These are phyloP conservation scores for Anhinga rufa DNA, from an alignment of 2,113 vertebrate species.

Conservation along the genomic window DNA sequence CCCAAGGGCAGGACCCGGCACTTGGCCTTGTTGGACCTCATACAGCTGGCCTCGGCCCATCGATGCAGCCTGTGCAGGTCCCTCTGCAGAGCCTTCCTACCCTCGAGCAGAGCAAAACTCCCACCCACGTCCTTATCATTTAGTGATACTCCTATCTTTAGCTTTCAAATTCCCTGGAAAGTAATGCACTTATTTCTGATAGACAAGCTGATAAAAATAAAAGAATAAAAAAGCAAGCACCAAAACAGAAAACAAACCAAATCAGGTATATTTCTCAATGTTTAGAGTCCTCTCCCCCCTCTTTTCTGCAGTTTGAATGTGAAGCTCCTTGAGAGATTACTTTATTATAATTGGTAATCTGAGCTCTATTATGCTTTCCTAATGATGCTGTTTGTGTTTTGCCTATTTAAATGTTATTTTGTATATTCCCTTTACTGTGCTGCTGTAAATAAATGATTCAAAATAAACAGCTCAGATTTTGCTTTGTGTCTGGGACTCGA, in stretches of 20 bases:
- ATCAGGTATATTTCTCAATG: neutral
- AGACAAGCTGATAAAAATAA: neutral
- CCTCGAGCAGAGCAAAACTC: neutral
- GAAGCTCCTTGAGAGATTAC: slow-evolving; percentile 41
- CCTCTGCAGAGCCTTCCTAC: neutral
- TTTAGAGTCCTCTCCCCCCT: neutral
- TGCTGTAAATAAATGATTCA: slow-evolving; percentile 25
- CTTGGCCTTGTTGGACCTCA: too few species aligned
- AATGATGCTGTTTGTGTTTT: slow-evolving; percentile 39
- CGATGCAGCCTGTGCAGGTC: too few species aligned
- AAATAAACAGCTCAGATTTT: neutral
- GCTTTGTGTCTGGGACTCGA: neutral
- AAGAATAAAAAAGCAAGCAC: neutral
- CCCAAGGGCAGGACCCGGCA: too few species aligned
- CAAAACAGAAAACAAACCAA: neutral
- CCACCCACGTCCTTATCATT: neutral
- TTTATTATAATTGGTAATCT: slow-evolving; percentile 47
- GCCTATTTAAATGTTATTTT: slow-evolving; percentile 37
- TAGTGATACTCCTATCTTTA: neutral
- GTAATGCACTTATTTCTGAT: neutral
- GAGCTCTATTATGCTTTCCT: slow-evolving; percentile 34
- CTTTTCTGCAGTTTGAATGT: neutral
- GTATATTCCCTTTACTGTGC: neutral
- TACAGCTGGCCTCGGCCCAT: too few species aligned
- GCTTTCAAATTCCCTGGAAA: neutral